Base-by-base conservation (phyloP, 1,140 invertebrate genomes). In the Diabrotica undecimpunctata region DNA sequence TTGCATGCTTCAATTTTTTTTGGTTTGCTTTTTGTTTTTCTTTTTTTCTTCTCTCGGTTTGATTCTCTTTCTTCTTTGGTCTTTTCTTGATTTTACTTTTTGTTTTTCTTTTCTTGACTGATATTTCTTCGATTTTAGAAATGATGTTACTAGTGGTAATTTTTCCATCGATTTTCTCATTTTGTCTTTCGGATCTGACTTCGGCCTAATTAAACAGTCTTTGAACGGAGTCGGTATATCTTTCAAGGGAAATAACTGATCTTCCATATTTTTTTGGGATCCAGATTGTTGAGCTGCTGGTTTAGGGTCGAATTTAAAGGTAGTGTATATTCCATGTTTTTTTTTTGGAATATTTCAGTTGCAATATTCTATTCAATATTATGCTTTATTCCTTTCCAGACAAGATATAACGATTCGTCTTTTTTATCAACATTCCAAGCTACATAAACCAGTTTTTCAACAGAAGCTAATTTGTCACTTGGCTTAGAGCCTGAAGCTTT, bases 141-240 rank as follows among this genome's bases (percentile, higher is more conserved):
- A n/a, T 7, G 35, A 11, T 7, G 35, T 12, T 6, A 7, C 35
- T 7, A 35, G 5, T 13, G 35, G 7, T 7, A 14, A 5, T n/a
- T n/a, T 35, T 9, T n/a, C 12, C 12, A 7, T 57, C 6, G 6
- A 14, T 14, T 55, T 55, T 11, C 35, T 35, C 35, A 1, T 57
- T 35, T 13, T 57, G 6, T 57, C 35, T 38, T 57, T 57, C 6
- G 14, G 25, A 8, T n/a, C n/a, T 14, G 37, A n/a, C 2, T 35
- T 25, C 11, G 55, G 55, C 55, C 55, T 7, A 57, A 57, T 7
- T n/a, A 57, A 25, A 14, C 12, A 7, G n/a, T n/a, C n/a, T n/a
- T n/a, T n/a, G n/a, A n/a, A n/a, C n/a, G n/a, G n/a, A n/a, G n/a
- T n/a, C n/a, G n/a, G n/a, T n/a, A n/a, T n/a, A n/a, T n/a, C n/a